Percentiles rank a stretch among this genome's conserved stretches.
Evolutionary conservation across 2,797 vertebrate species (phyloP).

Genomic region (Perodicticus potto): DNA sequence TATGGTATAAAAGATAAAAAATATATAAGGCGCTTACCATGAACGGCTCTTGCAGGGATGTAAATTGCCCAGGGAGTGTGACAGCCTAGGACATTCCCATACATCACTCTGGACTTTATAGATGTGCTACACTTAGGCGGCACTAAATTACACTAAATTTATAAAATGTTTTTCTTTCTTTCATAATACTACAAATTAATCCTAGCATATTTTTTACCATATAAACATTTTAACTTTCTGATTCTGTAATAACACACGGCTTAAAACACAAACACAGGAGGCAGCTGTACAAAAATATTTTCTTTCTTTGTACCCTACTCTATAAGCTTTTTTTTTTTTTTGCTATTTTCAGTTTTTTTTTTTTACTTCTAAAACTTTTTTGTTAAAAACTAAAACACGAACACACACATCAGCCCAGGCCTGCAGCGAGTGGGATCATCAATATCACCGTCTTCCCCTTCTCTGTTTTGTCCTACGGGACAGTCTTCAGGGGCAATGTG

Average conservation of each 20-base stretch:
- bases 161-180: neutral
- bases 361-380: neutral
- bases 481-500: neutral
- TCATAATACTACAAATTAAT: neutral
- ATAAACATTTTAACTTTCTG: neutral
- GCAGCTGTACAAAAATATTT: neutral
- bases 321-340: neutral
- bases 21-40: neutral
- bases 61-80: neutral
- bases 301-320: neutral
- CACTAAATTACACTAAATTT: neutral
- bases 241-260: neutral
- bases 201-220: neutral
- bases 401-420: neutral
- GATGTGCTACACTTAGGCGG: neutral
- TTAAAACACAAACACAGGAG: neutral
- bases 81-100: neutral
- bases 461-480: neutral
- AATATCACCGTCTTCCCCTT: neutral
- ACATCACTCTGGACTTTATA: neutral
- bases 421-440: neutral
- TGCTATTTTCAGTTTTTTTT: neutral
- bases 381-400: neutral
- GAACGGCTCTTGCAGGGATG: neutral
- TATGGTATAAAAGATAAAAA: neutral